Conservation (phyloP, 2,797 vertebrate species). For the Rousettus madagascariensis region DNA sequence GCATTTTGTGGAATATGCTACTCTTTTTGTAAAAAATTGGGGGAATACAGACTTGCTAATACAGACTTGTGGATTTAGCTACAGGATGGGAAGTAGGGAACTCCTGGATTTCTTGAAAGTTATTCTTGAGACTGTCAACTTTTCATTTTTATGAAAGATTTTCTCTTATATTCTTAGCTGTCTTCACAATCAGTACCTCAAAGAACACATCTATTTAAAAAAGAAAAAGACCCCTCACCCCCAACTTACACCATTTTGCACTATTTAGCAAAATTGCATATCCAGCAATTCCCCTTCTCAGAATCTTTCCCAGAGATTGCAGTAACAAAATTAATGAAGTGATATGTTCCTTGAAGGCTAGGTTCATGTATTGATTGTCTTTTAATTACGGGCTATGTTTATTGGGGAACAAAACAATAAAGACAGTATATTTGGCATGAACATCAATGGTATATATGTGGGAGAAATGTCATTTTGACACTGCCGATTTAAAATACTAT, state of each 20-base stretch:
- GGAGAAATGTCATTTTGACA: slow-evolving; percentile 28
- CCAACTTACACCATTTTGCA: background rate
- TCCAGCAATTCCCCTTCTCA: background rate
- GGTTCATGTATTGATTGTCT: background rate
- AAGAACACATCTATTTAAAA: background rate
- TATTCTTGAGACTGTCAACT: background rate
- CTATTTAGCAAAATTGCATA: background rate
- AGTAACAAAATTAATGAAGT: background rate
- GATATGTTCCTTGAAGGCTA: background rate
- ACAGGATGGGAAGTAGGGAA: background rate
- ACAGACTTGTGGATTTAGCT: background rate
- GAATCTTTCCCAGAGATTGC: slow-evolving; percentile 18
- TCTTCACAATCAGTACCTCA: background rate
- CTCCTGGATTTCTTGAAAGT: background rate
- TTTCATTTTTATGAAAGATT: slow-evolving; percentile 12
- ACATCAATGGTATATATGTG: background rate
- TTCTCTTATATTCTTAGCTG: background rate
- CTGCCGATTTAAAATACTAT: background rate
- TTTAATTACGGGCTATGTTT: slow-evolving; percentile 23
- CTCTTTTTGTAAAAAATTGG: too few species aligned
- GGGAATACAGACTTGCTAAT: too few species aligned
- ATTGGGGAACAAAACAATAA: background rate
- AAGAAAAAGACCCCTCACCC: background rate
- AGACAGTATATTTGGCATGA: background rate
- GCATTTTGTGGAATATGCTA: background rate